Base-by-base conservation (phyloP, 1,140 invertebrate species). In the Eciton burchellii region DNA sequence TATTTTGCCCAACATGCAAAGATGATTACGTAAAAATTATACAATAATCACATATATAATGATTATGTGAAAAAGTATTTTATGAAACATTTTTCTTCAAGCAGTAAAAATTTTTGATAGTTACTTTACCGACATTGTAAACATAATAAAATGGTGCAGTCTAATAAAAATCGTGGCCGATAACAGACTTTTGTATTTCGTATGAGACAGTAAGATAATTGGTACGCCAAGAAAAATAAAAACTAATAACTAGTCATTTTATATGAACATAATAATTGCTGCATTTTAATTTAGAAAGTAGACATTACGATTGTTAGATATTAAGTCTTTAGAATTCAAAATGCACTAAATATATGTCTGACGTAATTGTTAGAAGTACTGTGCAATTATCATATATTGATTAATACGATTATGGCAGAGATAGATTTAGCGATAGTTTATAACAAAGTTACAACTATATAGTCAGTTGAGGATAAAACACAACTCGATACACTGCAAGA, bases 161-260 rank as follows among this genome's bases (percentile, higher is more conserved):
- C 6, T 35, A 35, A 35, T 35, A 35, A 35, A 3, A 35, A 35
- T 35, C 35, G 35, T 35, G 35, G 35, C 2, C 6, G 35, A 35
- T 35, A 35, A 35, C 35, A 35, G 35, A 35, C 35, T 35, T 35
- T 35, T 35, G 35, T 35, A 35, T 35, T 35, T 35, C 35, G 35
- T 35, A 35, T 6, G 6, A 35, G 35, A 35, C 52, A 8, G 72
- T 74, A 74, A 74, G 72, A 74, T 74, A 74, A 74, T 74, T 62
- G 41, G 24, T 60, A 16, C 71, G 14, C n/a, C 3, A 19, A 6
- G 29, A 62, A 74, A 74, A 35, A 16, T 62, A 5, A 60, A n/a
- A 11, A 5, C n/a, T 60, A 74, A 60, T 73, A 59, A 60, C 24
- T 47, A 12, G 3, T 49, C 62, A 26, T 35, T 74, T 19, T 57